Percentiles rank a stretch among this genome's conserved stretches.
Evolutionary conservation across 2,888 invertebrate species (phyloP).

Genomic region (Catocala sponsa): DNA sequence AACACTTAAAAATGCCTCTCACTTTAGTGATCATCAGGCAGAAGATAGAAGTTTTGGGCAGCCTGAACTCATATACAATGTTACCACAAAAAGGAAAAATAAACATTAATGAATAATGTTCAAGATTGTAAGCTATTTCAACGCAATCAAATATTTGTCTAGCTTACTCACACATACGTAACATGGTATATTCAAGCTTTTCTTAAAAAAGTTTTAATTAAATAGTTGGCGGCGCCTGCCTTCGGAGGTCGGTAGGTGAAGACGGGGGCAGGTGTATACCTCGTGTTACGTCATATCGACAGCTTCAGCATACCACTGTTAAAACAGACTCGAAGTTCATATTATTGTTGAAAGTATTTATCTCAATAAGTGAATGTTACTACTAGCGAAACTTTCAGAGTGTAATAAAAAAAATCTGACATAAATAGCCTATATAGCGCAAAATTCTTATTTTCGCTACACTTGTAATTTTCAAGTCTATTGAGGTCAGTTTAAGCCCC

Average conservation of each 20-base stretch:
- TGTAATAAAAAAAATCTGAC: too few relatives aligned
- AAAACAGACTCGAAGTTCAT: too few relatives aligned
- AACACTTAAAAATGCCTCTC: too few relatives aligned
- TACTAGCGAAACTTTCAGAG: background rate
- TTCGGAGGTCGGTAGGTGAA: background rate
- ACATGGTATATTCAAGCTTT: constrained; percentile 22
- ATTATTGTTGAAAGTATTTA: background rate
- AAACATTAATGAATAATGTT: too few relatives aligned
- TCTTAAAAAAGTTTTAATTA: constrained; percentile 47
- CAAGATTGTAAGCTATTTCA: background rate
- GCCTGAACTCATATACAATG: too few relatives aligned
- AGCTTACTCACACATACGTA: background rate
- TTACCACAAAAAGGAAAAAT: too few relatives aligned
- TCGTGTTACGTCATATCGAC: constrained; percentile 15
- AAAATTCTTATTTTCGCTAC: too few relatives aligned
- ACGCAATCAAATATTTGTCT: constrained; percentile 5
- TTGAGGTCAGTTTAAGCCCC: too few relatives aligned
- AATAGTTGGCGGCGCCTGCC: constrained; percentile 29
- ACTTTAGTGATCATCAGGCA: too few relatives aligned
- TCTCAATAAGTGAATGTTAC: background rate
- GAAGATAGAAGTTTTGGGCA: too few relatives aligned
- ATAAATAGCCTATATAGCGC: too few relatives aligned
- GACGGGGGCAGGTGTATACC: constrained; percentile 7
- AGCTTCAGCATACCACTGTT: background rate
- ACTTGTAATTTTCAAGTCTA: too few relatives aligned